Evolutionary conservation across 64 coral and sea anemone genomes (phyloP), one percentile per base, ranked within the genome.

Genomic region (Pachyseris speciosa): DNA sequence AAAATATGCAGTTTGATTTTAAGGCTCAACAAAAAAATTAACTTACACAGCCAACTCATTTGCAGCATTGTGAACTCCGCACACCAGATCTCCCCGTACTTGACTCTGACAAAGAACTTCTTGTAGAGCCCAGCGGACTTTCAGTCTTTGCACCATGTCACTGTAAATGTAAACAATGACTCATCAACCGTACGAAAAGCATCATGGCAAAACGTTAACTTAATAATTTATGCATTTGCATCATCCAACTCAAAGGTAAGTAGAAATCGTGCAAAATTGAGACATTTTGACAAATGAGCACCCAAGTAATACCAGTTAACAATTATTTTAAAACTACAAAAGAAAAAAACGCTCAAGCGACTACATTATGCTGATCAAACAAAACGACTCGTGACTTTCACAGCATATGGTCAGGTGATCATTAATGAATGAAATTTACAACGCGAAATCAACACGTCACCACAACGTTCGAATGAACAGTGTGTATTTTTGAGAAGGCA

Each of bases 41-140:
- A 80, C 89, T 92, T 75, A 92, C 89, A 31, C 48, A 15, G 80
- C 89, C 22, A 92, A 37, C 22, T 92, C 78, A 42, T 92, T 69
- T 0, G 89, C 89, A 19, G 89, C 89, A 63, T 70, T 22, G 22
- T 92, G 89, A 2, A 84, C 80, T 2, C 78, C 80, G 9, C 65
- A 59, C 68, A 83, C 80, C 25, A 92, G 73, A 52, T 84, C 36
- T 12, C 80, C 80, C n/a, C 59, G n/a, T 7, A 7, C 68, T 60
- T 74, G 45, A 4, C 78, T 49, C 32, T 69, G 38, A 33, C 74
- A 49, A 10, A 92, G 32, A 29, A 83, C 89, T 32, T 92, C 68
- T 92, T 92, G 67, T 4, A 92, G 41, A 16, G 78, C 64, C 50
- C 77, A 26, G 41, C 51, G 51, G 15, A 81, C 53, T 63, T 81